Conservation (phyloP, 2,113 vertebrate genomes). For the Balaeniceps rex region DNA sequence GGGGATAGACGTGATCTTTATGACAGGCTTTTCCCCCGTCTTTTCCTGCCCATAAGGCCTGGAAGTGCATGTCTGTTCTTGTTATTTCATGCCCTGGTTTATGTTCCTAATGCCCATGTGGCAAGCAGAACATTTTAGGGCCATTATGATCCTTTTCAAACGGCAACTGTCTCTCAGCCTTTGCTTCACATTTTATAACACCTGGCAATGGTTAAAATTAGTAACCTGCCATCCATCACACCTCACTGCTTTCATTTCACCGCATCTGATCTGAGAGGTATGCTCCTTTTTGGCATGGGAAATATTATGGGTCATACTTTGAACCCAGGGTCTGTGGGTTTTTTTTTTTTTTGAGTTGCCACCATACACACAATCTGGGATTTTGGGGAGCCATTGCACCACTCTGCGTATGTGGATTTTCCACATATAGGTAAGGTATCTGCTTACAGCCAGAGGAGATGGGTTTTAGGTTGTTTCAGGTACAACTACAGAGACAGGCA, state of each 20-base stretch:
- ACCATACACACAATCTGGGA: background rate
- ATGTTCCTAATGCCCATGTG: background rate
- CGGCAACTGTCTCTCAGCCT: background rate
- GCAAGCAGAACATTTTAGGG: background rate
- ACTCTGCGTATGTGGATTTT: background rate
- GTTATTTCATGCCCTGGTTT: background rate
- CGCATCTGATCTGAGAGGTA: background rate
- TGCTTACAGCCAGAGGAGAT: background rate
- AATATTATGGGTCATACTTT: background rate
- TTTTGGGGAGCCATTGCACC: background rate
- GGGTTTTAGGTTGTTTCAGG: background rate
- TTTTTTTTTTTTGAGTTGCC: background rate
- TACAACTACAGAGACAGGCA: background rate
- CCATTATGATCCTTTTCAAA: background rate
- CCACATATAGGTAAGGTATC: background rate
- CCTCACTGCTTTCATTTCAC: background rate
- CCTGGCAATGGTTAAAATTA: background rate
- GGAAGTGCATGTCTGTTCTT: background rate
- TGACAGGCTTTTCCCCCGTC: background rate
- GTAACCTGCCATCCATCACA: background rate
- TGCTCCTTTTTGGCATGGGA: background rate
- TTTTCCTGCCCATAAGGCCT: background rate
- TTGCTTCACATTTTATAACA: background rate
- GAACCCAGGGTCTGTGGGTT: background rate
- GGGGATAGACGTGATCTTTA: background rate